Conservation (phyloP, 2,113 vertebrate genomes). For the Anas platyrhynchos region DNA sequence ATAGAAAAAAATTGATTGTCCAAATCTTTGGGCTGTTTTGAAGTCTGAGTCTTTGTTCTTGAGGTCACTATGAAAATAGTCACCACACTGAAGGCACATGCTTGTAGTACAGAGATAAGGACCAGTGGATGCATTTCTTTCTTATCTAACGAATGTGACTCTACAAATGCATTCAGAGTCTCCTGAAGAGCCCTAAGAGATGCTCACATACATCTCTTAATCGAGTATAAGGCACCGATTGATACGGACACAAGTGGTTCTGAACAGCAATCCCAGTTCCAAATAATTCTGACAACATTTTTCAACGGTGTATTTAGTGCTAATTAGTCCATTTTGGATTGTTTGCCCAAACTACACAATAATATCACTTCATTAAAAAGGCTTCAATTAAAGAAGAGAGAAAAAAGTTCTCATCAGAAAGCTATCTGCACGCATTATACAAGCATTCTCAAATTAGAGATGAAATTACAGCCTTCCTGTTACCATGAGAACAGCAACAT, state of each 20-base stretch:
- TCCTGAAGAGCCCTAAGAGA: not conserved
- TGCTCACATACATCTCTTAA: not conserved
- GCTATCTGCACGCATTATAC: constrained; percentile 35
- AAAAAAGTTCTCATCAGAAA: constrained; percentile 35
- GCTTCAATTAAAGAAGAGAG: constrained; percentile 54
- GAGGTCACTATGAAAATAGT: not conserved
- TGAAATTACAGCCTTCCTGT: constrained; percentile 57
- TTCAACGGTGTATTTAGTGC: constrained; percentile 26
- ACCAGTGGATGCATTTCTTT: not conserved
- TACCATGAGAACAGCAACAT: constrained; percentile 77
- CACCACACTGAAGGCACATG: not conserved
- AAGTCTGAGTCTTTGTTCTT: not conserved
- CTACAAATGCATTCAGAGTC: not conserved
- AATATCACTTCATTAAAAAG: constrained; percentile 58
- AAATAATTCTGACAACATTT: not conserved
- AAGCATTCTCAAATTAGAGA: constrained; percentile 62
- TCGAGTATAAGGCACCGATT: not conserved
- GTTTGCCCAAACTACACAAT: constrained; percentile 37
- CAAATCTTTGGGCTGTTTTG: not conserved
- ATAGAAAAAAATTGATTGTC: not conserved
- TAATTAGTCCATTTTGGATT: constrained; percentile 42
- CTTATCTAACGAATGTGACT: not conserved
- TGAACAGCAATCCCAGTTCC: not conserved
- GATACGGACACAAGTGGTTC: not conserved
- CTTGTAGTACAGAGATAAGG: not conserved